A percentile compares a stretch with the other conserved stretches of the same genome.
These are phyloP conservation scores for Nyctibius grandis DNA, from an alignment of 2,797 vertebrate genomes.

Conservation along the genomic window DNA sequence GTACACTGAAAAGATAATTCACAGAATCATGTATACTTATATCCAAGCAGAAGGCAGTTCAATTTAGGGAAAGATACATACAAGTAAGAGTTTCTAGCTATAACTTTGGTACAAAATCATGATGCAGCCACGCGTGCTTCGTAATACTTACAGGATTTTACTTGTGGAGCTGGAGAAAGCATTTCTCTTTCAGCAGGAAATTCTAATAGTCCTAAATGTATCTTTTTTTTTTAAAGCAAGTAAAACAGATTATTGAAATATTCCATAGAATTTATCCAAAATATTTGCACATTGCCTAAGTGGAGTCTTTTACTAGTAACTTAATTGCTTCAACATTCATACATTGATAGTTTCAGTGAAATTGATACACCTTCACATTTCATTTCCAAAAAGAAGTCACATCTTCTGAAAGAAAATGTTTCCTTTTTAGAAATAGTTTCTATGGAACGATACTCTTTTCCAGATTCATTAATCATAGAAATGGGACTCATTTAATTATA, in stretches of 20 bases:
- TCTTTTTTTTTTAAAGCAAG: not conserved
- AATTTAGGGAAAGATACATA: not conserved
- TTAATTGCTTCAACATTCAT: not conserved
- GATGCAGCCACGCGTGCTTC: fast-evolving
- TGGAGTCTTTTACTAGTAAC: not conserved
- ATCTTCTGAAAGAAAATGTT: not conserved
- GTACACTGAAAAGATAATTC: not conserved
- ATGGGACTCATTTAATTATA: not conserved
- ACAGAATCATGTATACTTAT: not conserved
- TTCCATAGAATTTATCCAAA: not conserved
- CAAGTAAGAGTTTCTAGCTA: not conserved
- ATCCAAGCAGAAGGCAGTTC: not conserved
- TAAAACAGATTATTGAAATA: not conserved
- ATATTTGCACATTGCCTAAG: not conserved
- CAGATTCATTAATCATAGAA: not conserved
- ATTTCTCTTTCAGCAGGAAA: not conserved
- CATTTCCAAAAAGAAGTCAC: not conserved
- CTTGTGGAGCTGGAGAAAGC: not conserved
- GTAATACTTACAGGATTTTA: not conserved
- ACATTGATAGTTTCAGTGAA: not conserved
- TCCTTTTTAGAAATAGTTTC: not conserved
- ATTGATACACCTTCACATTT: not conserved
- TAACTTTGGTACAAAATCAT: not conserved
- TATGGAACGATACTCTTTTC: not conserved
- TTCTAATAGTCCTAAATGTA: not conserved